Conservation (phyloP, 2,113 vertebrate genomes). For the Pithys albifrons region DNA sequence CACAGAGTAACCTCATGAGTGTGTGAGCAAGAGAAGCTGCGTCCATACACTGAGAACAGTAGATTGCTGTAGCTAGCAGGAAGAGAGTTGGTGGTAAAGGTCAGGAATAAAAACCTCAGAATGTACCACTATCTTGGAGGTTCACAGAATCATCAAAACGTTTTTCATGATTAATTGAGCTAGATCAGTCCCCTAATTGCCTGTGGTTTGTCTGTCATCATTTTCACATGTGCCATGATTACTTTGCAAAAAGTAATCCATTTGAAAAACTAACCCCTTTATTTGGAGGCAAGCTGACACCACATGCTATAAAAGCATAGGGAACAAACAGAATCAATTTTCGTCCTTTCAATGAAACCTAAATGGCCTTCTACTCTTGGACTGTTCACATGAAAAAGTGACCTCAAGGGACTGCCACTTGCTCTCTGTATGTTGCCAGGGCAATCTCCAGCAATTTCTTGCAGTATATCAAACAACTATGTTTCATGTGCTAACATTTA, state of each 20-base stretch:
- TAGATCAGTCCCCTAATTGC: background rate
- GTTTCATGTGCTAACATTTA: background rate
- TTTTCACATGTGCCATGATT: conserved; percentile 1
- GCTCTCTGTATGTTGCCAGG: background rate
- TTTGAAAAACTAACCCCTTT: conserved; percentile 32
- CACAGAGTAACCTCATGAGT: background rate
- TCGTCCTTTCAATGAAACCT: background rate
- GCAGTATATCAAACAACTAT: background rate
- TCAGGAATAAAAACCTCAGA: conserved; percentile 39
- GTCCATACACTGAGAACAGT: background rate
- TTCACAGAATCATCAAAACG: conserved; percentile 34
- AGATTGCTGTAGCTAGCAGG: background rate
- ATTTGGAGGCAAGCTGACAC: background rate
- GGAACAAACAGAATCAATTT: background rate
- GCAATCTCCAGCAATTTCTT: background rate
- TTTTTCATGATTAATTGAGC: background rate
- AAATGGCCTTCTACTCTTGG: background rate
- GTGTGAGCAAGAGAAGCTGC: background rate
- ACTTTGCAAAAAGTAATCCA: background rate
- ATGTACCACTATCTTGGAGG: background rate
- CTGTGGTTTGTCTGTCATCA: conserved; percentile 25
- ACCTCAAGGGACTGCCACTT: background rate
- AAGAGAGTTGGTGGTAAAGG: background rate
- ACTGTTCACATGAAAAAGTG: background rate
- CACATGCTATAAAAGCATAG: background rate